Evolutionary conservation across 2,797 vertebrate species (phyloP).

Genomic region (Pangasius djambal): DNA sequence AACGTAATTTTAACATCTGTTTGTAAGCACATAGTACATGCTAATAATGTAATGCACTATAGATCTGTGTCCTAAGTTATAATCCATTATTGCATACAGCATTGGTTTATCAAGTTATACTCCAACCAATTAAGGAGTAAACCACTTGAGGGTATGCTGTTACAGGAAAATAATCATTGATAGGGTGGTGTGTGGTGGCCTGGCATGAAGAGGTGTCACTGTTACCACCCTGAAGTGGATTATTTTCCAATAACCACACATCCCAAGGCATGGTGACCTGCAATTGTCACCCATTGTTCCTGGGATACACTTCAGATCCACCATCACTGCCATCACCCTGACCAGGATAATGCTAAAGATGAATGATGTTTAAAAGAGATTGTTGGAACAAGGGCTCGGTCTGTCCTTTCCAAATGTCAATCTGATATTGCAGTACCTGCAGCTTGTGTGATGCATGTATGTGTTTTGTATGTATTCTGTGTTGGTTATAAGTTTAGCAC

Average conservation of each 20-base stretch:
- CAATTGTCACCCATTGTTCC: not conserved
- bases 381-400: not conserved
- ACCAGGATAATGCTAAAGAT: not conserved
- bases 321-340: not conserved
- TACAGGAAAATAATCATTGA: not conserved
- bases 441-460: not conserved
- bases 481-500: not conserved
- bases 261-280: not conserved
- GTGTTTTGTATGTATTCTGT: not conserved
- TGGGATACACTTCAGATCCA: not conserved
- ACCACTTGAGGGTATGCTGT: not conserved
- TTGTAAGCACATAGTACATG: not conserved
- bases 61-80: not conserved
- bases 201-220: not conserved
- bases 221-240: not conserved
- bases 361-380: not conserved
- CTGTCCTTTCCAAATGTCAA: conserved; percentile 4
- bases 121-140: not conserved
- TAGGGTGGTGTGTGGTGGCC: not conserved
- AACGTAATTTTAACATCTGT: not conserved
- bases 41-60: not conserved
- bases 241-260: not conserved
- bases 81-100: not conserved
- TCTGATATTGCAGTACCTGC: not conserved
- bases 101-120: not conserved